A percentile compares a stretch with the other conserved stretches of the same genome.
Conservation (phyloP, 2,113 vertebrate species). For the Halichoerus grypus region DNA sequence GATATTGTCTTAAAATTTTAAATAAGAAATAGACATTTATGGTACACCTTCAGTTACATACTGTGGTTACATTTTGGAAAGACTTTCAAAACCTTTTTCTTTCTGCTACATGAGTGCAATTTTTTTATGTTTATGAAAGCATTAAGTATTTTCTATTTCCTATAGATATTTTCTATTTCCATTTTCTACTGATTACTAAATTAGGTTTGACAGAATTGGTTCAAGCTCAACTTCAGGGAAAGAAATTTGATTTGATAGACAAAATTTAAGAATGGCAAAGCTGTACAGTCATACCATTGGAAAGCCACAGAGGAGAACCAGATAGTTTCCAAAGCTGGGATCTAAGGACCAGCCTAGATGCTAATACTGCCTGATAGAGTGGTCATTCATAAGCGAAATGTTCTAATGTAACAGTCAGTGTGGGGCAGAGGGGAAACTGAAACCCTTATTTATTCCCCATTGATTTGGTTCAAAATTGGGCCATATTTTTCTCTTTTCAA, state of each 20-base stretch:
- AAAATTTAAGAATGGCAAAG: not conserved
- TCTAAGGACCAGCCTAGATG: not conserved
- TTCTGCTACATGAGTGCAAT: not conserved
- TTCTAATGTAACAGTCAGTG: not conserved
- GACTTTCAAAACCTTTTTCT: not conserved
- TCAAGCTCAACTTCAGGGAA: constrained; percentile 32
- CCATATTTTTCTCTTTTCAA: not conserved
- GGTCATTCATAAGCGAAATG: not conserved
- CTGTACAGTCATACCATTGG: not conserved
- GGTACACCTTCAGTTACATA: constrained; percentile 16
- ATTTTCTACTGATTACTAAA: constrained; percentile 23
- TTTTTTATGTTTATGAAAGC: constrained; percentile 11
- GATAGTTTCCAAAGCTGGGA: not conserved
- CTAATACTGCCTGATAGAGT: not conserved
- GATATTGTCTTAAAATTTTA: constrained; percentile 10
- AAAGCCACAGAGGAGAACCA: not conserved
- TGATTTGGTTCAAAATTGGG: not conserved
- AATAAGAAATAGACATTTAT: constrained; percentile 35
- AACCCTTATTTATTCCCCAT: not conserved
- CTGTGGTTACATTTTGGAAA: constrained; percentile 54
- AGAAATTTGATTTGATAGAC: not conserved
- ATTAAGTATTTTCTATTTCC: constrained; percentile 2
- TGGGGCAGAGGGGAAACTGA: not conserved
- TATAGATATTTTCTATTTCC: not conserved
- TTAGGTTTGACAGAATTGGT: constrained; percentile 25